Base-by-base conservation (phyloP, 2,888 invertebrate genomes). In the Eulithis prunata region DNA sequence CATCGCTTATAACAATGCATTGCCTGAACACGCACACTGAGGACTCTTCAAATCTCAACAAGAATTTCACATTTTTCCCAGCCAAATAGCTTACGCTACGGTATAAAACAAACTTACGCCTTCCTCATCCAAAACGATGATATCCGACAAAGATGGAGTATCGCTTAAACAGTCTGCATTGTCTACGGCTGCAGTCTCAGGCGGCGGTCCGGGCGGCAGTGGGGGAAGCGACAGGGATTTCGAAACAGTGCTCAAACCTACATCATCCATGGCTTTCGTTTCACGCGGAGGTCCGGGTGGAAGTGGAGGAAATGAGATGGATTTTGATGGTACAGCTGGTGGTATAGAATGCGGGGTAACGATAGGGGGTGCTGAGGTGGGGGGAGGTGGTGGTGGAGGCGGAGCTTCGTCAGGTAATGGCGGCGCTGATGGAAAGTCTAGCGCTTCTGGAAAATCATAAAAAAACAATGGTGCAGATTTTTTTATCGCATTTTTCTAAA, bases 381-480 rank as follows among this genome's bases (percentile, higher is more conserved):
- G 7, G 85, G 85, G 86, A 0, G 82, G 85, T 0, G 84, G 83
- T 2, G 84, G 81, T 0, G 85, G 85, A 0, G 86, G 87, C 2
- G 89, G 89, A 4, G 86, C 89, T 41, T 94, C 90, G 68, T 91
- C 93, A 0, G 93, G 93, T 4, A 93, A 78, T 0, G 93, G 92
- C 0, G 93, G 93, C 4, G 89, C 86, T 1, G 88, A 90, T 2
- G 91, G 89, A 66, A 93, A 93, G 36, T 79, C 87, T 41, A 82
- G 75, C 32, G 72, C 70, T 76, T 91, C 92, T 92, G 82, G 12
- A 79, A 77, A 5, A 32, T 32, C 6, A 32, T 6, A 32, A 32
- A 32, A 5, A 32, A 32, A 32, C 21, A 21, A 21, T 21, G 21
- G 21, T 21, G 21, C 1, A 1, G 21, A 21, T 38, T 38, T 38